Evolutionary conservation across 2,113 vertebrate species (phyloP).

Genomic region (Hyaena hyaena): DNA sequence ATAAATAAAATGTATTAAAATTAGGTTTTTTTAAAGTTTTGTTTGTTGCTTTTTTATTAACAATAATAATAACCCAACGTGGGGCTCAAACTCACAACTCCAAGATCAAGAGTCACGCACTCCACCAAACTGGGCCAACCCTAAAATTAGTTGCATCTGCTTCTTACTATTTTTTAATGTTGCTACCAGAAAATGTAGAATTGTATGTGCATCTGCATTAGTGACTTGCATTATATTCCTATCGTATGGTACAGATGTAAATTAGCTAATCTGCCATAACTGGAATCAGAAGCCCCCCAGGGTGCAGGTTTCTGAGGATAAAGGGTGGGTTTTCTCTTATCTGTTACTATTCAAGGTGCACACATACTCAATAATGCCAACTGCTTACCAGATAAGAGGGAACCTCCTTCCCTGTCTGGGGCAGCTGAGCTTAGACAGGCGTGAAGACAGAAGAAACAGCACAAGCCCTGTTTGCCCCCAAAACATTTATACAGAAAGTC

Average conservation of each 20-base stretch:
- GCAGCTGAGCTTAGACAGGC: background rate
- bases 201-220: fast-evolving
- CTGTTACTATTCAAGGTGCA: fast-evolving
- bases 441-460: too few relatives aligned
- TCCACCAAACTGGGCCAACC: too few relatives aligned
- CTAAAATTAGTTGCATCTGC: too few relatives aligned
- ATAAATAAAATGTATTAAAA: background rate
- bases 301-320: background rate
- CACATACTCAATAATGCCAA: fast-evolving
- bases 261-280: fast-evolving
- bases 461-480: background rate
- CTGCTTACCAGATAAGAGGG: background rate
- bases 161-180: too few relatives aligned
- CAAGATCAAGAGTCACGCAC: too few relatives aligned
- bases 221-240: fast-evolving
- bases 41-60: background rate
- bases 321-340: background rate
- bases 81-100: background rate
- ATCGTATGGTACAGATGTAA: fast-evolving
- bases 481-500: background rate
- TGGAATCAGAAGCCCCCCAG: too few relatives aligned
- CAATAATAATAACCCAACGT: background rate
- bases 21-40: background rate
- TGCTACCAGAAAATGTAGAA: background rate
- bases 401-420: background rate